These are phyloP conservation scores for Anabacerthia variegaticeps DNA, from an alignment of 2,797 vertebrate species.

Conservation along the genomic window DNA sequence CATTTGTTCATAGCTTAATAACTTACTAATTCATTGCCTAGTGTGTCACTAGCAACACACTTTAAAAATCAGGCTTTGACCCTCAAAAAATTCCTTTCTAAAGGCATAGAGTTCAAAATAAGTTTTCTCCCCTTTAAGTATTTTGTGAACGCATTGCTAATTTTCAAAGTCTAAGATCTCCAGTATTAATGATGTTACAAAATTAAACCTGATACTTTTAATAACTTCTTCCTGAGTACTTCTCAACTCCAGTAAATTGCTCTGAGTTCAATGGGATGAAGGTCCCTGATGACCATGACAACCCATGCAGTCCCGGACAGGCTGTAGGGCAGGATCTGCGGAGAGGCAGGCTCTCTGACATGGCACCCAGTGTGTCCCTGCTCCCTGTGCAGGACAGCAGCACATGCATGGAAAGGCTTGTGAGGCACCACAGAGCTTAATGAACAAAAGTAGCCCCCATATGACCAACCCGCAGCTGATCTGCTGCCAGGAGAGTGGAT, in stretches of 20 bases:
- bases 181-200: not conserved
- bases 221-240: not conserved
- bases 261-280: accelerated
- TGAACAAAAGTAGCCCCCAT: not conserved
- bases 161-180: not conserved
- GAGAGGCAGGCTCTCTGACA: not conserved
- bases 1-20: not conserved
- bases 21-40: constrained; percentile 10
- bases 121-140: not conserved
- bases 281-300: accelerated
- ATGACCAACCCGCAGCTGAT: not conserved
- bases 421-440: not conserved
- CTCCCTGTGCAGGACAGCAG: not conserved
- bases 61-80: not conserved
- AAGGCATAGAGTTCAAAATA: not conserved
- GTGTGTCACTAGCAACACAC: not conserved
- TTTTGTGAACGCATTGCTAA: not conserved
- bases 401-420: not conserved
- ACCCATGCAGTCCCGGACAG: accelerated
- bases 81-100: not conserved
- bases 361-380: accelerated
- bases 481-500: not conserved
- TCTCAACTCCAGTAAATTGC: not conserved
- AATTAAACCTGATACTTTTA: not conserved
- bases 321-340: not conserved